phyloP scores from a whole-genome alignment of 2,113 vertebrate genomes.

The Sinocyclocheilus anshuiensis region DNA sequence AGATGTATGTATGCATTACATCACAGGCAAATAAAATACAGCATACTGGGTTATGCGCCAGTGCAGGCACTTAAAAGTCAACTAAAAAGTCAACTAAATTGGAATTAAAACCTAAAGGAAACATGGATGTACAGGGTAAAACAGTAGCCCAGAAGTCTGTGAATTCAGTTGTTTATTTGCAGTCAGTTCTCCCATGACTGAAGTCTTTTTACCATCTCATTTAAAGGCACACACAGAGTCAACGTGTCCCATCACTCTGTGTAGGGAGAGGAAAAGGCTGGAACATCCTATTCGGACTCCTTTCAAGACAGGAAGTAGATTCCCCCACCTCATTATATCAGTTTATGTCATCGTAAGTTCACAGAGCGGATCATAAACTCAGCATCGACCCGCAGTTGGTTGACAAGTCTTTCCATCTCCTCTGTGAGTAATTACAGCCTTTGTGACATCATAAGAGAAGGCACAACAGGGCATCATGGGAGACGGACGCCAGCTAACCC shows the following conservation, averaged over 20 bases:
- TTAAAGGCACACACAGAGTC: constrained; percentile 5
- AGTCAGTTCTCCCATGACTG: constrained; percentile 52
- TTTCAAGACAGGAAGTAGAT: constrained; percentile 26
- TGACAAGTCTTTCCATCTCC: constrained; percentile 14
- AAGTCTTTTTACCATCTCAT: constrained; percentile 21
- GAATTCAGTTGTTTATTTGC: constrained; percentile 45
- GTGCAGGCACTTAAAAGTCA: not conserved
- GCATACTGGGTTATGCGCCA: not conserved
- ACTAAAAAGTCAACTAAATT: constrained; percentile 1
- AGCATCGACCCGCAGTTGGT: not conserved
- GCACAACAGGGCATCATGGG: constrained; percentile 21
- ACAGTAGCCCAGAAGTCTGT: constrained; percentile 10
- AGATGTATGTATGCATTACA: not conserved
- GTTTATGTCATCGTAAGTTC: constrained; percentile 32
- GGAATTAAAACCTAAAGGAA: not conserved
- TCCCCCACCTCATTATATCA: constrained; percentile 3
- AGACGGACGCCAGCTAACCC: constrained; percentile 4
- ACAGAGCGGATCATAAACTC: not conserved
- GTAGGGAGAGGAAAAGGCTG: constrained; percentile 2
- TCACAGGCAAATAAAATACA: not conserved
- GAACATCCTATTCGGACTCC: not conserved
- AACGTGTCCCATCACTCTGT: not conserved
- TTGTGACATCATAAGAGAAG: constrained; percentile 30
- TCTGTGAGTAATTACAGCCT: constrained; percentile 4
- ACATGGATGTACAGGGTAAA: not conserved